phyloP scores from a whole-genome alignment of 1,140 invertebrate genomes.

The Hylaeus volcanicus region DNA sequence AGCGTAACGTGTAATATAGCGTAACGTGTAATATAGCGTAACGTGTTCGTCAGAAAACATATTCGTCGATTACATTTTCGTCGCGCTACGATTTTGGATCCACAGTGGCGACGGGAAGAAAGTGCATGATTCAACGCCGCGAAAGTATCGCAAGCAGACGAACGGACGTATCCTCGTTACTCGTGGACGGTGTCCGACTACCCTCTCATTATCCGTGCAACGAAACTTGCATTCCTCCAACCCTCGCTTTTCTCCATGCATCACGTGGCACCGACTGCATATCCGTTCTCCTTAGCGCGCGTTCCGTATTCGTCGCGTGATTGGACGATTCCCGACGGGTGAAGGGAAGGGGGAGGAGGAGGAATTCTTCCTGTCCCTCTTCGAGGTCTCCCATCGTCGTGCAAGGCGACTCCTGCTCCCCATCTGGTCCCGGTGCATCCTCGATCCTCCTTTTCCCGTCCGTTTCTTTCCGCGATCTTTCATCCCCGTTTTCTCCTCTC shows the following conservation, averaged over 20 bases:
- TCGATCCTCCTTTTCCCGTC: background rate
- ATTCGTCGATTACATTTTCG: no score
- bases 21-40: no score
- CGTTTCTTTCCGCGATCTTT: background rate
- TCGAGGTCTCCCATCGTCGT: background rate
- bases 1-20: no score
- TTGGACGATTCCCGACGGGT: slow-evolving; percentile 4
- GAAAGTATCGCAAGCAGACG: background rate
- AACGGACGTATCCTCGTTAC: background rate
- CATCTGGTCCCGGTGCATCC: background rate
- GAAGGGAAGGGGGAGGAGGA: background rate
- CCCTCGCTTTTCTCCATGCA: background rate
- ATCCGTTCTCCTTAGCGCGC: background rate
- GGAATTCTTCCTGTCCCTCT: background rate
- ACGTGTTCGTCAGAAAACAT: no score
- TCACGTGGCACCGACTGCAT: background rate
- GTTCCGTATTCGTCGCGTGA: slow-evolving; percentile 8
- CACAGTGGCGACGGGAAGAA: background rate
- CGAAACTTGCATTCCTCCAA: background rate
- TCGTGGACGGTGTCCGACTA: slow-evolving; percentile 5
- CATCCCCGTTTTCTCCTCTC: background rate
- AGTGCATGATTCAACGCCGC: background rate
- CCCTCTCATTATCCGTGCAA: slow-evolving; percentile 7
- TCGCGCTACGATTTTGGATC: no score
- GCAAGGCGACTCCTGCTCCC: background rate